phyloP scores from a whole-genome alignment of 2,888 invertebrate genomes.

The Nysson spinosus region DNA sequence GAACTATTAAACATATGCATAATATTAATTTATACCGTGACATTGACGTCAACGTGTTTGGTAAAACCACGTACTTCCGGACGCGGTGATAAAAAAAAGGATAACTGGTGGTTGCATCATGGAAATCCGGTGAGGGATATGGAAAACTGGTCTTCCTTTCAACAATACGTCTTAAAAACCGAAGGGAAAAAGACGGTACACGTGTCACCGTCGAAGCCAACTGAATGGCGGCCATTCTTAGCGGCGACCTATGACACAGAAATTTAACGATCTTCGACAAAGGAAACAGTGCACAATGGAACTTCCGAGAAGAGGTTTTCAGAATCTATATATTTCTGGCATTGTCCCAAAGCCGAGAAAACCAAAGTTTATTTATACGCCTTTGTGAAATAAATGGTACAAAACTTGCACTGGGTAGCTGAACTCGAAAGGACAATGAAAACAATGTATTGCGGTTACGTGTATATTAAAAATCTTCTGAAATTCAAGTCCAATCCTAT shows the following conservation, averaged over 20 bases:
- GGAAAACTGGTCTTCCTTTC: conserved; percentile 33
- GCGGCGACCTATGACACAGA: conserved; percentile 45
- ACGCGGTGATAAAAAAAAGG: neutral
- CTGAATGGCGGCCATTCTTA: conserved; percentile 33
- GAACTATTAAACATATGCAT: no score
- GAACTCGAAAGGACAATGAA: no score
- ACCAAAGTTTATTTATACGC: no score
- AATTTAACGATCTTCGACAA: conserved; percentile 34
- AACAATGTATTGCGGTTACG: no score
- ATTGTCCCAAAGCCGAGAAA: neutral
- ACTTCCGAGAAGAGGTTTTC: no score
- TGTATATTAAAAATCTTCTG: no score
- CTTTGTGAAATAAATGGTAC: no score
- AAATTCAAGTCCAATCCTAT: no score
- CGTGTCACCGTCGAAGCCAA: conserved; percentile 33
- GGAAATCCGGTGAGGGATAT: conserved; percentile 19
- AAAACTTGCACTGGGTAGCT: no score
- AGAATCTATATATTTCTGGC: no score
- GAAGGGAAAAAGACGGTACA: conserved; percentile 33
- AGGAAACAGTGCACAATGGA: conserved; percentile 27
- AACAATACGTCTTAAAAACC: conserved; percentile 9
- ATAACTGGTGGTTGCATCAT: neutral
- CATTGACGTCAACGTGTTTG: conserved; percentile 1
- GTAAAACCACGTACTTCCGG: conserved; percentile 16
- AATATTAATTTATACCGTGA: no score